Evolutionary conservation across 2,888 invertebrate species (phyloP).

Genomic region (Lacanobia wlatinum): DNA sequence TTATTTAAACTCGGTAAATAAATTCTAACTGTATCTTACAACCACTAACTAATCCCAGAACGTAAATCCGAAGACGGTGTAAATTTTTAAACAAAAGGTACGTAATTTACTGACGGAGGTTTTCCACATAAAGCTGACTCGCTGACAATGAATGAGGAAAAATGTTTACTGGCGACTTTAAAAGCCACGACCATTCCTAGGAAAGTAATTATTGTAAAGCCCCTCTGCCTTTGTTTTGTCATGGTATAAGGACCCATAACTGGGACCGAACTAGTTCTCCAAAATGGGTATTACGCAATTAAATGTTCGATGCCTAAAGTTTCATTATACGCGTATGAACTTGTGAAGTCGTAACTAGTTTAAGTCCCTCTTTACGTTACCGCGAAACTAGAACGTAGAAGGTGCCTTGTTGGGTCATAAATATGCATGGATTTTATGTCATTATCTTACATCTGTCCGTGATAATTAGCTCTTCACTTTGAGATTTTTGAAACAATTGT

Average conservation of each 20-base stretch:
- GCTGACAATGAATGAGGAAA: slow-evolving; percentile 34
- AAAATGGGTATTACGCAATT: slow-evolving; percentile 56
- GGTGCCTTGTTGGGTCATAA: slow-evolving; percentile 32
- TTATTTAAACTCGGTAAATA: slow-evolving; percentile 73
- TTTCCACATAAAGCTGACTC: slow-evolving; percentile 33
- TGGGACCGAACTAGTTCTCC: slow-evolving; percentile 33
- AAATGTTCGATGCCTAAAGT: slow-evolving; percentile 52
- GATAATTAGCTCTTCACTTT: slow-evolving; percentile 19
- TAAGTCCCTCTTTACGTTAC: slow-evolving; percentile 51
- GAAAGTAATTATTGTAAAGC: slow-evolving; percentile 33
- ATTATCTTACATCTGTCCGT: slow-evolving; percentile 40
- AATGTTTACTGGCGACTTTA: slow-evolving; percentile 40
- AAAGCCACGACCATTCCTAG: slow-evolving; percentile 14
- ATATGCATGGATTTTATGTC: slow-evolving; percentile 52
- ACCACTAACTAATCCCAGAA: slow-evolving; percentile 58
- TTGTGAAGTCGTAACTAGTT: slow-evolving; percentile 59
- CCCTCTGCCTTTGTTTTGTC: slow-evolving; percentile 29
- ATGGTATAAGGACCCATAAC: slow-evolving; percentile 22
- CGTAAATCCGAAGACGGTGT: slow-evolving; percentile 49
- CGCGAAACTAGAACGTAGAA: slow-evolving; percentile 41
- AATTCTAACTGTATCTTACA: slow-evolving; percentile 69
- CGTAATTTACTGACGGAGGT: slow-evolving; percentile 37
- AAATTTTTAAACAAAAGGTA: slow-evolving; percentile 47
- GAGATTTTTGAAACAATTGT: slow-evolving; percentile 12
- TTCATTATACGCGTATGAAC: slow-evolving; percentile 49